Conservation (phyloP, 2,113 vertebrate genomes). For the rabbit (Oryctolagus cuniculus) region DNA sequence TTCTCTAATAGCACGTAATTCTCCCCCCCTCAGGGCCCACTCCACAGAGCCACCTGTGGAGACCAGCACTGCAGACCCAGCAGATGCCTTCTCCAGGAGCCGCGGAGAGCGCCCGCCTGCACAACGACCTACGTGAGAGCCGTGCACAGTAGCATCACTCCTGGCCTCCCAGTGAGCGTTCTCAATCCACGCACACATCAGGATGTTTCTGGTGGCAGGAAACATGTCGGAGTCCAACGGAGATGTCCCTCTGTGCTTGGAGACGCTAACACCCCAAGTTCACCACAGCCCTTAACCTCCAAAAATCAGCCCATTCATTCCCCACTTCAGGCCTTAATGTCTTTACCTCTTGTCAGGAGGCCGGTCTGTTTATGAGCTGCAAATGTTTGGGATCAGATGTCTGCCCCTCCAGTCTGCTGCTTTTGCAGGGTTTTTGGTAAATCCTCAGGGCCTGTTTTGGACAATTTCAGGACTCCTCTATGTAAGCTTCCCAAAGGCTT, state of each 20-base stretch:
- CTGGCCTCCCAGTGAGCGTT: neutral
- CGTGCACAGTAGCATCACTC: neutral
- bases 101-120: neutral
- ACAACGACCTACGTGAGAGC: neutral
- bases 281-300: neutral
- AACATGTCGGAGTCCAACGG: slow-evolving; percentile 29
- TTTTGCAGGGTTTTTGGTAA: slow-evolving; percentile 67
- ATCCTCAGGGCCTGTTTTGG: slow-evolving; percentile 60
- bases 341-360: slow-evolving; percentile 6
- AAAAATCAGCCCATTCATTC: neutral
- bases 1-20: neutral
- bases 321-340: slow-evolving; percentile 18
- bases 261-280: neutral
- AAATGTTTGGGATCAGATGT: slow-evolving; percentile 76
- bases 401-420: slow-evolving; percentile 76
- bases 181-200: neutral
- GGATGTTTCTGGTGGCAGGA: neutral
- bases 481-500: slow-evolving; percentile 65
- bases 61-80: neutral
- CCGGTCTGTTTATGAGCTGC: slow-evolving; percentile 73
- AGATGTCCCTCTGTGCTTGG: slow-evolving; percentile 20
- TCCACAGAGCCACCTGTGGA: slow-evolving; percentile 14
- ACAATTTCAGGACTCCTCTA: slow-evolving; percentile 65
- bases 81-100: neutral
- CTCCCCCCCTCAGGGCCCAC: neutral